Evolutionary conservation across 2,113 vertebrate species (phyloP), one percentile per base, ranked within the genome.

Genomic region (Odontophorus gujanensis): DNA sequence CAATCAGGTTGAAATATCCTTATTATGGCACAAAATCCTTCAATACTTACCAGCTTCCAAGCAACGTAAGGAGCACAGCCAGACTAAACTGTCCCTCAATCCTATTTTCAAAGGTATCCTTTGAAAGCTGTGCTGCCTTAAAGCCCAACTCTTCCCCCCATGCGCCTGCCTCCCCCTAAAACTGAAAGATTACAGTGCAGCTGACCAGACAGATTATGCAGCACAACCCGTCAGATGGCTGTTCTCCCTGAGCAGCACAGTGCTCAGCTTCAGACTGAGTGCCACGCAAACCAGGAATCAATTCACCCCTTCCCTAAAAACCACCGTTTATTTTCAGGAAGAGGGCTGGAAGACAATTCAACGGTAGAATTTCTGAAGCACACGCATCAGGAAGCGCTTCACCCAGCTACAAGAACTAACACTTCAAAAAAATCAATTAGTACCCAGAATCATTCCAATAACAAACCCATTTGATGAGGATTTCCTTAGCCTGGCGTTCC

Each of bases 121-220:
- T 4, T 47, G 81, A 87, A 82, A 87, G 50, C 4, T 55, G 38
- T 1, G 6, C 26, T 7, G 86, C 66, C 86, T 74, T 51, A 58
- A 77, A 84, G 61, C 90, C 30, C 34, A 42, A 21, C 73, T 81
- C 68, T 51, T 65, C 74, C 90, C 75, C 62, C 26, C 38, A 0
- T 16, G 16, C 7, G 53, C 53, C 71, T 11, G 16, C 11, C 62
- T 69, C 66, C 51, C 62, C 72, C 40, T 2, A 1, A 81, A 45
- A 19, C 38, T 1, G 43, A 61, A 53, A 80, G 67, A 91, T 96
- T 89, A 90, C 57, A 63, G 65, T 69, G 38, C 81, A 95, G 94
- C 92, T 95, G 89, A 81, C 62, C 86, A 87, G 57, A 86, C 84
- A 75, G 95, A 96, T 96, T 79, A 94, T 81, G 71, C 71, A 79